These are phyloP conservation scores for Patella pellucida DNA, from an alignment of 2,888 invertebrate genomes.

Conservation along the genomic window DNA sequence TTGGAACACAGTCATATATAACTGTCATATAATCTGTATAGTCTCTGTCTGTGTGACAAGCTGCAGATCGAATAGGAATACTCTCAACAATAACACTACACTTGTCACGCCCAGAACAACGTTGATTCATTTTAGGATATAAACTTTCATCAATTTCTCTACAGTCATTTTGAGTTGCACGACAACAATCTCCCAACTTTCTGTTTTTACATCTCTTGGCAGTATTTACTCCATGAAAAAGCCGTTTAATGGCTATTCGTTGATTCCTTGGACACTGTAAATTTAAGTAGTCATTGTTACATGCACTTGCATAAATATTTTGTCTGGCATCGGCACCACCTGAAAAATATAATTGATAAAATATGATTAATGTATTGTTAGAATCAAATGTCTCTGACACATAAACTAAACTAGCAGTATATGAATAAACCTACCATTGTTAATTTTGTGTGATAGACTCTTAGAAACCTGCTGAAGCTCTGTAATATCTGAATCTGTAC, in stretches of 20 bases:
- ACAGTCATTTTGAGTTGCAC: slow-evolving; percentile 53
- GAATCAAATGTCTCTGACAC: too few species aligned
- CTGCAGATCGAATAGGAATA: slow-evolving; percentile 33
- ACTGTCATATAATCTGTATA: slow-evolving; percentile 59
- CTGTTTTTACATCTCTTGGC: slow-evolving; percentile 40
- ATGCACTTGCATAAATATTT: slow-evolving; percentile 57
- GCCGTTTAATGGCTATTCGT: slow-evolving; percentile 58
- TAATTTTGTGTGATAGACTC: too few species aligned
- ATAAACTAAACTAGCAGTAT: too few species aligned
- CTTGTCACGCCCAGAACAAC: slow-evolving; percentile 55
- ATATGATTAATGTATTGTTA: too few species aligned
- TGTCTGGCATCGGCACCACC: slow-evolving; percentile 31
- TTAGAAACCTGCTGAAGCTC: too few species aligned
- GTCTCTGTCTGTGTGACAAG: slow-evolving; percentile 36
- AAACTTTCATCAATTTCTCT: slow-evolving; percentile 51
- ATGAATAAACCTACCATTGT: too few species aligned
- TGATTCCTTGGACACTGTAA: slow-evolving; percentile 50
- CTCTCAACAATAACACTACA: slow-evolving; percentile 50
- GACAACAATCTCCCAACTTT: slow-evolving; percentile 50
- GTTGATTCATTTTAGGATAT: slow-evolving; percentile 54
- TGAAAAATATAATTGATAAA: slow-evolving; percentile 16
- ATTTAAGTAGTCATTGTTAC: slow-evolving; percentile 47
- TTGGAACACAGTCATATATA: slow-evolving; percentile 60
- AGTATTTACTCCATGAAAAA: slow-evolving; percentile 58
- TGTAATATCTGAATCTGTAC: too few species aligned